These are phyloP conservation scores for Drosophila limbata DNA, from an alignment of 2,888 invertebrate genomes.

Conservation along the genomic window DNA sequence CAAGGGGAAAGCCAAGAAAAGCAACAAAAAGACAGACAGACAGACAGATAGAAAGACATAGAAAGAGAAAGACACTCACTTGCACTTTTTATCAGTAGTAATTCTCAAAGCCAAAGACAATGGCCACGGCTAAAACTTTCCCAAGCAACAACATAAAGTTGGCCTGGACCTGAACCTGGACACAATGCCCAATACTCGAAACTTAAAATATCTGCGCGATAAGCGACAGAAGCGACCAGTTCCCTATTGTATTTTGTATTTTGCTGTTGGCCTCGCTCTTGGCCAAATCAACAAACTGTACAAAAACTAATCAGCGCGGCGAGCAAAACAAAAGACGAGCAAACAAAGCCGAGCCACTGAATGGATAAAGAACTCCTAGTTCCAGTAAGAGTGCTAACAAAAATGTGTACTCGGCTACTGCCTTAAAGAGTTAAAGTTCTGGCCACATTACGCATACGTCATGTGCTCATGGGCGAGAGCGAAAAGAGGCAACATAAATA, in stretches of 20 bases:
- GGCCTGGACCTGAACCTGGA: slow-evolving; percentile 47
- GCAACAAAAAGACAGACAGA: slow-evolving; percentile 17
- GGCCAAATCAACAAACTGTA: slow-evolving; percentile 60
- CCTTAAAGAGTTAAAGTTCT: slow-evolving; percentile 59
- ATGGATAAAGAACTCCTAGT: slow-evolving; percentile 1
- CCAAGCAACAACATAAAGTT: slow-evolving; percentile 54
- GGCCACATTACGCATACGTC: slow-evolving; percentile 60
- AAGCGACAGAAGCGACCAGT: slow-evolving; percentile 51
- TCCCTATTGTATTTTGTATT: slow-evolving; percentile 26
- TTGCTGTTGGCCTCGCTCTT: slow-evolving; percentile 33
- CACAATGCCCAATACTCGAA: slow-evolving; percentile 70
- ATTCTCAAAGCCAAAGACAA: slow-evolving; percentile 58
- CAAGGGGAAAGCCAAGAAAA: slow-evolving; percentile 9
- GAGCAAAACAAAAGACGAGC: slow-evolving; percentile 51
- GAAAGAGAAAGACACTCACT: slow-evolving; percentile 29
- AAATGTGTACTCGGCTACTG: background rate
- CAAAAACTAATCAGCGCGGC: slow-evolving; percentile 72
- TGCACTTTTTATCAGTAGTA: slow-evolving; percentile 69
- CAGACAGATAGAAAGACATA: background rate
- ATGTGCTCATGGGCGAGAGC: slow-evolving; percentile 36
- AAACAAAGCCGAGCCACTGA: slow-evolving; percentile 46
- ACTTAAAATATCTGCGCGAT: slow-evolving; percentile 69
- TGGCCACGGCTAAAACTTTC: slow-evolving; percentile 50
- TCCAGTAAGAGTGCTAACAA: background rate
- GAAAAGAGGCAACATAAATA: slow-evolving; percentile 58